Base-by-base conservation (phyloP, 2,888 invertebrate species). In the Drosophila phalerata region DNA sequence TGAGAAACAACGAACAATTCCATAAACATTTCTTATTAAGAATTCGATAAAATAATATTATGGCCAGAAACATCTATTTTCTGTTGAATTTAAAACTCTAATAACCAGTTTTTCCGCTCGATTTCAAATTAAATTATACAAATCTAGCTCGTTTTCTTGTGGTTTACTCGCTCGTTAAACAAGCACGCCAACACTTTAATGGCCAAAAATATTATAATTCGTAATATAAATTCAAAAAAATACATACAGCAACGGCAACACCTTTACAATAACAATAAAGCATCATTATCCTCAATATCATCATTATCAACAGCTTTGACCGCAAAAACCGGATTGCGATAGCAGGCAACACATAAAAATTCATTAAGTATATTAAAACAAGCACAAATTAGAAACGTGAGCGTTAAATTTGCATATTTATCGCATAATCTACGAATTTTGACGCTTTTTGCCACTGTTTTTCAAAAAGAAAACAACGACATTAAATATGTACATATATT, bases 391-490 rank as follows among this genome's bases (percentile, higher is more conserved):
- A 88, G 84, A 87, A 85, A 74, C 71, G 79, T 66, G 84, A 80
- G 64, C 71, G 48, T 65, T 40, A 13, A 6, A 85, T 85, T 85
- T 74, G 37, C 81, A 87, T 89, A 69, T 86, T 89, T 80, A 89
- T 86, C 88, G 71, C 83, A 88, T 86, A 89, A 88, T 80, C 85
- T 82, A 71, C 76, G 72, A 89, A 71, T 81, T 89, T 86, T 86
- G 85, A 86, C 85, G 85, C 85, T 87, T 87, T 89, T 82, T 88
- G 85, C 89, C 89, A 85, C 85, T 67, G 85, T 89, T 87, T 83
- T 38, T 64, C 47, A 58, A 67, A 64, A 69, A 69, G 61, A 77
- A 76, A 77, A 69, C 57, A 64, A 49, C 67, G 56, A 55, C 17
- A 62, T 60, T 34, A 63, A 69, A 69, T 67, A 69, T 77, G 56